Base-by-base conservation (phyloP, 2,113 vertebrate genomes). In the Tetraodon nigroviridis region DNA sequence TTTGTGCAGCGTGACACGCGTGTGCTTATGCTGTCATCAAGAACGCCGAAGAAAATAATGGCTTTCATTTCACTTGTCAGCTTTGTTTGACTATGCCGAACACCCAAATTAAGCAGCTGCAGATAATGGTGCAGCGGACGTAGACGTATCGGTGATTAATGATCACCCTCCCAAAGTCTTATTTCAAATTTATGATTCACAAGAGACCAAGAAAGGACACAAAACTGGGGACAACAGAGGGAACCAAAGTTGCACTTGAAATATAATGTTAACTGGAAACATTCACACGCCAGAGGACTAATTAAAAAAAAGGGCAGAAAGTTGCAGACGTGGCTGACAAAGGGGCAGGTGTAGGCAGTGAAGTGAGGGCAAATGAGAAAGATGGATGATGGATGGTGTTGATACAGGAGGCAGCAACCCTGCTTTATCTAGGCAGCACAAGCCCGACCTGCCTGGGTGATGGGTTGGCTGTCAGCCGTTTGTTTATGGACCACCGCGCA, bases 321-420 rank as follows among this genome's bases (percentile, higher is more conserved):
- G 57, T 52, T 79, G 49, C 64, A 52, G 58, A 53, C 57, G 42
- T 64, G 66, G 67, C 67, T 72, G 76, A 72, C 60, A 62, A 51
- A 55, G 57, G 60, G 73, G 73, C 82, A 81, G 77, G 73, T 81
- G 79, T 62, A 61, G 48, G 54, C 70, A 81, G 78, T 49, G 63
- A 71, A 55, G 70, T 71, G 68, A 74, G 71, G 71, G 69, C 27
- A 56, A 67, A 64, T 44, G 71, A 73, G 67, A 73, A 70, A 87
- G 90, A 89, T 86, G 79, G 85, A 89, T 91, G 90, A 91, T 85
- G 89, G 86, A 91, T 91, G 88, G 61, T 83, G 85, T 83, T 88
- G 90, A 90, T 90, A 90, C 83, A 76, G 75, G 77, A 86, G 81
- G 83, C 76, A 83, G 77, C 79, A 70, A 82, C 86, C 75, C 75